Base-by-base conservation (phyloP, 2,888 invertebrate genomes). In the Rhyacophila evoluta region DNA sequence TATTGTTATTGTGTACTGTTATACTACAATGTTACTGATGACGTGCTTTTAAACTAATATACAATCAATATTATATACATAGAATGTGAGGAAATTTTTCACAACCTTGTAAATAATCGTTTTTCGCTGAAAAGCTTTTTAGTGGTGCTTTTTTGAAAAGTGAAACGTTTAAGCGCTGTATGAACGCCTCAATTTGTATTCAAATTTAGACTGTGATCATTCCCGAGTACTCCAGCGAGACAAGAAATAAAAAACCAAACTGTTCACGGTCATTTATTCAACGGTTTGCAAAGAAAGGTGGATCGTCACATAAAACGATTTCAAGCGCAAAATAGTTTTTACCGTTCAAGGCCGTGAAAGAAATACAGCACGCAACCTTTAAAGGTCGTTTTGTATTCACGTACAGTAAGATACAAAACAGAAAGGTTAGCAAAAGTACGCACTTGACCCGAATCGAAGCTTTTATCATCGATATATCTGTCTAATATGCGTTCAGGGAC, bases 311-410 rank as follows among this genome's bases (percentile, higher is more conserved):
- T 55, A 55, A 55, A 55, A 55, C 55, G 15, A 55, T 55, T 55
- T 8, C 55, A 25, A 55, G 55, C 55, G 55, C 55, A 55, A 55
- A 55, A 55, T 55, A 55, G 55, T 55, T 55, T 55, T 55, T 55
- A 55, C 55, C 55, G 55, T 55, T 69, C 69, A 69, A 69, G 69
- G 69, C 69, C 69, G 15, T 28, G 29, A 33, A 12, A 29, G 69
- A 33, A 69, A 55, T 55, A 55, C 55, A 19, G 69, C 69, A 69
- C 69, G 69, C 69, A 69, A 69, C 69, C 33, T 69, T 69, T 69
- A 69, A 69, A 69, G 69, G 69, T 69, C 69, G 69, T 69, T 29
- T 28, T 8, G 69, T 29, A 69, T 69, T 69, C 33, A 69, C 69
- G 28, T 69, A 69, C 27, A 33, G 28, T 33, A n/a, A 33, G 69